Conservation (phyloP, 2,888 invertebrate species). For the Choristoneura rosaceana region DNA sequence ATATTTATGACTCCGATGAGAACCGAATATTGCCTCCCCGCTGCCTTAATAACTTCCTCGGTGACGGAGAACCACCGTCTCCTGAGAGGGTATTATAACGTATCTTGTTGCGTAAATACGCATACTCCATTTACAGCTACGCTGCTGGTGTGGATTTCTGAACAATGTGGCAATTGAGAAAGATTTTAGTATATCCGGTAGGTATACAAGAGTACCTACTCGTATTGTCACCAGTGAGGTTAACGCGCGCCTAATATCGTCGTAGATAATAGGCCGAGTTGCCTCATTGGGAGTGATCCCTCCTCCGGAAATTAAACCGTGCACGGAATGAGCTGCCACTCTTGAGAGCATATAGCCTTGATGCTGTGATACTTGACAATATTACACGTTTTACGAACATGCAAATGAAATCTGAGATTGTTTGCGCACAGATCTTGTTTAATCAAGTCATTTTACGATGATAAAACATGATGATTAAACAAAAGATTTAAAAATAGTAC, state of each 20-base stretch:
- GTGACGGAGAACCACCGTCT: slow-evolving; percentile 52
- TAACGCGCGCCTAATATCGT: slow-evolving; percentile 38
- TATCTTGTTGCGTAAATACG: slow-evolving; percentile 45
- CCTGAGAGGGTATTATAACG: slow-evolving; percentile 55
- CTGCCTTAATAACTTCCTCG: slow-evolving; percentile 62
- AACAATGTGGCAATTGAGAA: slow-evolving; percentile 24
- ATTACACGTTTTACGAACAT: slow-evolving; percentile 41
- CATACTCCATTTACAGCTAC: slow-evolving; percentile 44
- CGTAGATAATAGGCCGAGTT: slow-evolving; percentile 43
- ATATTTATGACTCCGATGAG: slow-evolving; percentile 67
- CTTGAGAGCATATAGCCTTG: slow-evolving; percentile 39
- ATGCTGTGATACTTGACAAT: slow-evolving; percentile 39
- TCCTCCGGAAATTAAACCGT: slow-evolving; percentile 62
- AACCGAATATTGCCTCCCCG: slow-evolving; percentile 62
- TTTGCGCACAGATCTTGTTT: slow-evolving; percentile 34
- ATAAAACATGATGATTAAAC: not conserved
- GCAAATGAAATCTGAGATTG: slow-evolving; percentile 43
- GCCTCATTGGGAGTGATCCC: slow-evolving; percentile 56
- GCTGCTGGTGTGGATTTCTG: slow-evolving; percentile 33
- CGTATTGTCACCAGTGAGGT: slow-evolving; percentile 13
- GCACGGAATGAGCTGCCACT: slow-evolving; percentile 55
- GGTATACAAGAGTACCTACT: not conserved
- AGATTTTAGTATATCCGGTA: slow-evolving; percentile 24
- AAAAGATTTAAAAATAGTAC: too few species aligned
- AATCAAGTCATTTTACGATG: slow-evolving; percentile 26